Conservation (phyloP, 2,888 invertebrate genomes). For the Pseudococcus jackbeardsleyi region DNA sequence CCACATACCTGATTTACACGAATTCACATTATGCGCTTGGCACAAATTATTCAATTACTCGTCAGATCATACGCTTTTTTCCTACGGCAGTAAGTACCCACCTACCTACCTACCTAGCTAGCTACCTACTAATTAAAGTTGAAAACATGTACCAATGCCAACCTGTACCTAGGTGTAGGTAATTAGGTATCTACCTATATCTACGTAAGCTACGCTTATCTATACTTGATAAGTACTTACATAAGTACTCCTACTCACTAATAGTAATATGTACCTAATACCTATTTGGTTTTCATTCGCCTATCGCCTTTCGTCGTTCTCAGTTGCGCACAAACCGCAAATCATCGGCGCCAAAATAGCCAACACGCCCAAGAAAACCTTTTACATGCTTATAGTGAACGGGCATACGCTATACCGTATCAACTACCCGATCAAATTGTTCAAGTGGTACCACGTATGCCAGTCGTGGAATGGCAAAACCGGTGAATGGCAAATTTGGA, state of each 20-base stretch:
- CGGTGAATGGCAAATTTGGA: constrained; percentile 92
- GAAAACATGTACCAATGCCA: neutral
- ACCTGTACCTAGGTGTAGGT: no score
- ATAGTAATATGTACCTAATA: no score
- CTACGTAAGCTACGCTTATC: no score
- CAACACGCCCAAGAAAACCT: constrained; percentile 84
- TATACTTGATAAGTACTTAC: no score
- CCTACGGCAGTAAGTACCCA: constrained; percentile 80
- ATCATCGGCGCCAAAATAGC: constrained; percentile 85
- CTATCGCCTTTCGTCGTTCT: neutral
- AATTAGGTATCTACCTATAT: no score
- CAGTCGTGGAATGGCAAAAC: constrained; percentile 91
- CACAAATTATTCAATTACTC: constrained; percentile 85
- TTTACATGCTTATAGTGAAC: constrained; percentile 84
- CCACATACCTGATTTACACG: constrained; percentile 81
- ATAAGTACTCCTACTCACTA: no score
- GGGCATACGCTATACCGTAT: constrained; percentile 86
- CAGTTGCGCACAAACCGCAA: constrained; percentile 81
- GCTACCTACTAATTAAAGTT: neutral
- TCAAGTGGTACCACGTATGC: constrained; percentile 88
- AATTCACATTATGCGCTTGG: constrained; percentile 88
- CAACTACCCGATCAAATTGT: constrained; percentile 78
- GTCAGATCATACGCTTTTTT: constrained; percentile 85
- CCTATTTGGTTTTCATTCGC: neutral
- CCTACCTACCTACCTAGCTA: neutral